Conservation (phyloP, 2,113 vertebrate genomes). For the Lepus timidus region DNA sequence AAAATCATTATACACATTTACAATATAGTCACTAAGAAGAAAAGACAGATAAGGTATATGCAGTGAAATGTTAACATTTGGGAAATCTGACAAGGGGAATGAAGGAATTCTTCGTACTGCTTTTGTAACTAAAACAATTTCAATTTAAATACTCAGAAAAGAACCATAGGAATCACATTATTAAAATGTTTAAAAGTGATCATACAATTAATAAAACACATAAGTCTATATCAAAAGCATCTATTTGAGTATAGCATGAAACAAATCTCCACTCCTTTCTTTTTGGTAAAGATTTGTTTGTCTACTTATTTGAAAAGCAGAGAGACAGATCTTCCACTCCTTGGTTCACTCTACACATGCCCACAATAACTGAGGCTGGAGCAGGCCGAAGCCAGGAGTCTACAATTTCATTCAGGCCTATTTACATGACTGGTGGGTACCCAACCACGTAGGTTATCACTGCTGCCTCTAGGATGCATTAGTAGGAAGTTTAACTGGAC, state of each 20-base stretch:
- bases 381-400: too few species aligned
- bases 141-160: constrained; percentile 25
- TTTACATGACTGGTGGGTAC: too few species aligned
- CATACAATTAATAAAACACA: neutral
- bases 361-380: too few species aligned
- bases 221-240: neutral
- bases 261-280: neutral
- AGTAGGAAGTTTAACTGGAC: too few species aligned
- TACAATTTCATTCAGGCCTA: too few species aligned
- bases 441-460: too few species aligned
- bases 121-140: constrained; percentile 23
- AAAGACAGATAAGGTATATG: neutral
- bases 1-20: neutral
- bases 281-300: neutral
- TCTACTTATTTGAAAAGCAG: too few species aligned
- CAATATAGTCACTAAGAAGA: constrained; percentile 24
- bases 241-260: neutral
- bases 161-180: neutral
- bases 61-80: neutral
- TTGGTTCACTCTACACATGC: too few species aligned
- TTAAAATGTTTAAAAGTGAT: constrained; percentile 18
- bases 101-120: neutral
- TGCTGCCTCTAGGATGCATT: too few species aligned
- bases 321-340: too few species aligned
- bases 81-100: neutral